Percentiles rank a stretch among this genome's conserved stretches.
Evolutionary conservation across 2,113 vertebrate genomes (phyloP).

Genomic region (Gallinago media): DNA sequence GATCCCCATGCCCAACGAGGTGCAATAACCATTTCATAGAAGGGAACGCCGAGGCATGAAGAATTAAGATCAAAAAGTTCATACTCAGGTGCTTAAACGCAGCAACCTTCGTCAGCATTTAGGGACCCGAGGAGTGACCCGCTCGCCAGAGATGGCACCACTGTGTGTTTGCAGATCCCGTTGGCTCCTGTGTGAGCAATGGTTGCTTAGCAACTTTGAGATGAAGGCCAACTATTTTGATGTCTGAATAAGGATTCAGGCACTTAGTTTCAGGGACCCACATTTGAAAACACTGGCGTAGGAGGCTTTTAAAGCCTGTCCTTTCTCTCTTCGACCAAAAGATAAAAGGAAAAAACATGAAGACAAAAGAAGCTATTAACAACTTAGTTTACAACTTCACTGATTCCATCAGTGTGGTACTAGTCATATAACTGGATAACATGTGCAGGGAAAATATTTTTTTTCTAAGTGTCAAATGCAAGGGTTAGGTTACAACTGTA

Average conservation of each 20-base stretch:
- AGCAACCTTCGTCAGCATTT: background rate
- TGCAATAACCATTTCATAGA: background rate
- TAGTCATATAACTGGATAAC: conserved; percentile 19
- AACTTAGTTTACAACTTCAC: background rate
- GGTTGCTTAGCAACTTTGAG: conserved; percentile 58
- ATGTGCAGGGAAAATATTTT: conserved; percentile 11
- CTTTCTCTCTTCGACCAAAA: background rate
- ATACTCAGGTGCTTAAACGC: background rate
- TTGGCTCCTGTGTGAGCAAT: accelerated
- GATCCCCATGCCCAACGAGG: background rate
- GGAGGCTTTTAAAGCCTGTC: background rate
- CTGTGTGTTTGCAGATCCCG: accelerated
- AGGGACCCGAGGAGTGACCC: background rate
- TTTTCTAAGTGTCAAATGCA: conserved; percentile 56
- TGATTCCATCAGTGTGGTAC: background rate
- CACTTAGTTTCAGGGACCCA: background rate
- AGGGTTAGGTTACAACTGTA: conserved; percentile 64
- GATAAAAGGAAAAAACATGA: background rate
- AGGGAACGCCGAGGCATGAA: background rate
- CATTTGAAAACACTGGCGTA: background rate
- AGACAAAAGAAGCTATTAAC: background rate
- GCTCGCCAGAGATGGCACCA: background rate
- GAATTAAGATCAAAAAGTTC: background rate
- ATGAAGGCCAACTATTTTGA: background rate
- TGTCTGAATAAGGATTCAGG: background rate